Evolutionary conservation across 2,113 vertebrate species (phyloP), one percentile per base, ranked within the genome.

Genomic region (Anoplopoma fimbria): DNA sequence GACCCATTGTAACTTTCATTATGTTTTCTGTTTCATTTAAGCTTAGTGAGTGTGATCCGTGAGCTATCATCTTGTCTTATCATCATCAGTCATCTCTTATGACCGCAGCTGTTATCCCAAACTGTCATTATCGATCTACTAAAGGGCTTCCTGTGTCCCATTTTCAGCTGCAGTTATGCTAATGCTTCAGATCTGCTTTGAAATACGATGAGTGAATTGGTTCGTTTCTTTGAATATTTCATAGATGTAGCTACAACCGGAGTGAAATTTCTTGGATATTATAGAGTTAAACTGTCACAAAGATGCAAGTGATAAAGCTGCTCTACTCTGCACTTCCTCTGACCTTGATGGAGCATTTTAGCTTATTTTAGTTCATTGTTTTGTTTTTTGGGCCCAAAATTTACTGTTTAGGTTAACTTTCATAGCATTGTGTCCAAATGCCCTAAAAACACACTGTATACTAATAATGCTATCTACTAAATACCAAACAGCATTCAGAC

Each of bases 121-220:
- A 64, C 47, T 64, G 78, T 76, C 79, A 57, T 34, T 2, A 64
- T 82, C 25, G 69, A 64, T 25, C 74, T 68, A 67, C 58, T 67
- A 21, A 79, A 60, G 60, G 62, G 69, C 58, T 9, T 45, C 55
- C 8, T 29, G 33, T 23, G 34, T 87, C 63, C 55, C 27, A 38
- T 38, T 76, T 68, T 69, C 71, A 58, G 69, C 75, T 64, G 62
- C 29, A 85, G 71, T 84, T 75, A 65, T 77, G 23, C 64, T 68
- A 9, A 40, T 19, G 6, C n/a, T 25, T 79, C 53, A 68, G 13
- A 67, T 72, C 42, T 49, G 9, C 80, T 80, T 49, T 75, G 6
- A 74, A 57, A 58, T 72, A 36, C 38, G 36, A 34, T 38, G 17
- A 58, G 27, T 51, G 45, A 61, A 70, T 64, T 1, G 15, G 40